Base-by-base conservation (phyloP, 2,888 invertebrate genomes). In the Theretra japonica region DNA sequence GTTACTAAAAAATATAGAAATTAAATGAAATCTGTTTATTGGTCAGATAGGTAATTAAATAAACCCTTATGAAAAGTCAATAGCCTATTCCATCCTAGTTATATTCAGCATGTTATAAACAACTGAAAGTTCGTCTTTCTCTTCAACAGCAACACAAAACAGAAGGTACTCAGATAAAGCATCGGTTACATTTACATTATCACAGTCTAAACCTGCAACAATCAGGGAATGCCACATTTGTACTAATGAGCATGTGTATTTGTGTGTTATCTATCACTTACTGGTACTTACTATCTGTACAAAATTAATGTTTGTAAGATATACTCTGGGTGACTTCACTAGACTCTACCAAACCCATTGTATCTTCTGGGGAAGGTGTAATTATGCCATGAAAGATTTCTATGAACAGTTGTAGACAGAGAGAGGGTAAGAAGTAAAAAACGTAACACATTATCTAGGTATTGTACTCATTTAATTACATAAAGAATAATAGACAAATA, bases 261-360 rank as follows among this genome's bases (percentile, higher is more conserved):
- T 71, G 65, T 58, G 65, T 30, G 11, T 72, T 73, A 73, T 73
- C 72, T 58, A 30, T 23, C 48, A 72, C 65, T 70, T 56, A 57
- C 70, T 57, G 62, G 23, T 30, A n/a, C 53, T 53, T 53, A 50
- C 23, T 71, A 62, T 62, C 65, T 6, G 41, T 65, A 21, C 41
- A 21, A 65, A 65, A 65, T 65, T 65, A 65, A 65, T 65, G 65
- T 48, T 65, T 65, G 15, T 21, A 41, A 65, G 62, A 65, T 65
- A 65, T 41, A 48, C 23, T 23, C n/a, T 19, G 4, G 19, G 53
- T 41, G 41, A 41, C 41, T 15, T 41, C 41, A 41, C 41, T 41
- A 11, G 2, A 41, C 41, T 41, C 8, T 11, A 41, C 41, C 11
- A 2, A 11, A 11, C 11, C 19, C n/a, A 2, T n/a, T 4, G 1